Base-by-base conservation (phyloP, 2,888 invertebrate species). In the Steinernema carpocapsae region DNA sequence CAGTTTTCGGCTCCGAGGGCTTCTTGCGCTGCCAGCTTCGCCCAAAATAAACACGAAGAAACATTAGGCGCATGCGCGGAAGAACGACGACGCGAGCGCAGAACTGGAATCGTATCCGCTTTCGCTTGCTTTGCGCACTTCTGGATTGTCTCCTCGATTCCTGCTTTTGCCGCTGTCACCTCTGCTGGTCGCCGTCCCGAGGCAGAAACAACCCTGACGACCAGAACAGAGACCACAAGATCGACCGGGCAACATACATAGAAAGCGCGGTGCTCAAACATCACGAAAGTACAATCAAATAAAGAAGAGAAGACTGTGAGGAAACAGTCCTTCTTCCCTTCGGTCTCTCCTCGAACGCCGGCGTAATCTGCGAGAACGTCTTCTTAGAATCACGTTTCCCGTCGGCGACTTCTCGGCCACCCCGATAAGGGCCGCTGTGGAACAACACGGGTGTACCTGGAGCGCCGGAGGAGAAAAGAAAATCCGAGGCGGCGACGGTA, bases 11-110 rank as follows among this genome's bases (percentile, higher is more conserved):
- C 4, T 37, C 37, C 37, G 64, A 26, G 64, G 29, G 64, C 64
- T 64, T 64, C 64, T 37, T 10, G 37, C 37, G 37, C 64, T 32
- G 29, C 64, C 56, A 64, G 64, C 64, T 64, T 64, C 64, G 64
- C 64, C 64, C 64, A 64, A 64, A 64, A 64, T 64, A 64, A 64
- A 64, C 64, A 64, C 64, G 64, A 64, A 64, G 64, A 64, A 64
- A 64, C 64, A 64, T 64, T 32, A 56, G 19, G 56, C 56, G 56
- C 56, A 17, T 32, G 64, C 64, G 64, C 64, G 64, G 64, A 64
- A 64, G 64, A 32, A 56, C 22, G 56, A 19, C 26, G 37, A 37
- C 37, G 37, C 37, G 37, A 37, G 37, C 37, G 17, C 22, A 29
- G 19, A 64, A 64, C 64, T 64, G 64, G 64, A 64, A 64, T 64